Percentiles rank a stretch among this genome's conserved stretches.
These are phyloP conservation scores for Patagioenas fasciata DNA, from an alignment of 2,113 vertebrate genomes.

Conservation along the genomic window DNA sequence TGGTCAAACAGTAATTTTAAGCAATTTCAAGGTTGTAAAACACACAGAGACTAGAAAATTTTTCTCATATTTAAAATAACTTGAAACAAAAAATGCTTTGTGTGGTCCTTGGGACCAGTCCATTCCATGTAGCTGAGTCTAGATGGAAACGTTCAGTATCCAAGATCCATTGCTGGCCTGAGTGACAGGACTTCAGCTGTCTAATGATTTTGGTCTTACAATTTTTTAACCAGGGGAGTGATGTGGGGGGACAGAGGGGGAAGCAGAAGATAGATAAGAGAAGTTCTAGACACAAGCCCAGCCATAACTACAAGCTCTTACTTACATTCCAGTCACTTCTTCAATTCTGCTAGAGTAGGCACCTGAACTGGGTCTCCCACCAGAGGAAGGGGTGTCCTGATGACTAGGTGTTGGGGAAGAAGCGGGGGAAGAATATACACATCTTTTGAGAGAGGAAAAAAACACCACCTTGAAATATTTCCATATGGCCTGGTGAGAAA, in stretches of 20 bases:
- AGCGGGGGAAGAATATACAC: neutral
- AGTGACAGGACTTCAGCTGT: neutral
- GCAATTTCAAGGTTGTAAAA: neutral
- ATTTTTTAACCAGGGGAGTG: fast-evolving
- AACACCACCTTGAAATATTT: neutral
- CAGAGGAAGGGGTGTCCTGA: neutral
- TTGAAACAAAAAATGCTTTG: neutral
- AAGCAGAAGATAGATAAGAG: neutral
- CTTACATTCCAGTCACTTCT: neutral
- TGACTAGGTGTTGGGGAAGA: neutral
- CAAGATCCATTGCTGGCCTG: neutral
- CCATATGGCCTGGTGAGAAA: conserved; percentile 15
- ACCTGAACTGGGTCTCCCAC: neutral
- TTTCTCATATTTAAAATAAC: neutral
- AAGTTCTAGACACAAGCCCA: neutral
- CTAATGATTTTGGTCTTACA: neutral
- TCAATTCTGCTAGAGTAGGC: neutral
- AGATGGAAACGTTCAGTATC: neutral
- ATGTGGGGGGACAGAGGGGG: too few relatives aligned
- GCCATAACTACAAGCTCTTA: neutral
- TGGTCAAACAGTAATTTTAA: neutral
- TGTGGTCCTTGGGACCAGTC: neutral
- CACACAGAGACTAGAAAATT: neutral
- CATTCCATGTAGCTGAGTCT: neutral
- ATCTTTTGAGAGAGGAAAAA: neutral